These are phyloP conservation scores for Lethenteron reissneri DNA, from an alignment of 2,113 vertebrate genomes.

Conservation along the genomic window DNA sequence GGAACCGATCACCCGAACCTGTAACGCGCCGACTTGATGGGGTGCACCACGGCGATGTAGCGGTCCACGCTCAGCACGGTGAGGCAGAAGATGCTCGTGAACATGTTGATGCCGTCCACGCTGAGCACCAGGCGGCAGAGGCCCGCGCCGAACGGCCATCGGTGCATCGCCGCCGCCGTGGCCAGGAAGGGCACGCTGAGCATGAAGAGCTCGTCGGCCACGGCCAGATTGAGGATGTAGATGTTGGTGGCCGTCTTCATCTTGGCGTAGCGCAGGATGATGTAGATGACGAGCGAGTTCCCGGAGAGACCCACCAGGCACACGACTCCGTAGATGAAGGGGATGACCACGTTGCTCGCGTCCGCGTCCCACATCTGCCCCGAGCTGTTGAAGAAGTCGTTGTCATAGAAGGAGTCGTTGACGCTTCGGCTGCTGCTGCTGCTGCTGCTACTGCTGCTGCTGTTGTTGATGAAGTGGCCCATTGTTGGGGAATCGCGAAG, in stretches of 20 bases:
- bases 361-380: slow-evolving; percentile 21
- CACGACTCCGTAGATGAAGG: slow-evolving; percentile 62
- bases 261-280: slow-evolving; percentile 54
- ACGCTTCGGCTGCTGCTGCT: too few species aligned
- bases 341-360: slow-evolving; percentile 57
- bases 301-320: slow-evolving; percentile 58
- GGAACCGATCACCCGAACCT: not conserved
- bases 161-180: slow-evolving; percentile 63
- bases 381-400: too few species aligned
- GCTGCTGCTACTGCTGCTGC: too few species aligned
- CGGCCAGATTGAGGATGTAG: slow-evolving; percentile 83
- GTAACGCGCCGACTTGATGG: slow-evolving; percentile 59
- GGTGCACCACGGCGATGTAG: slow-evolving; percentile 85
- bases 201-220: slow-evolving; percentile 72
- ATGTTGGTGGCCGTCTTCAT: slow-evolving; percentile 99
- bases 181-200: slow-evolving; percentile 94
- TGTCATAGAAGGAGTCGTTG: too few species aligned
- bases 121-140: slow-evolving; percentile 84
- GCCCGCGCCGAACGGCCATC: slow-evolving; percentile 80
- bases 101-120: slow-evolving; percentile 98
- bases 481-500: too few species aligned
- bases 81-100: slow-evolving; percentile 83
- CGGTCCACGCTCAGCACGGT: slow-evolving; percentile 98
- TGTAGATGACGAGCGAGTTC: slow-evolving; percentile 46
- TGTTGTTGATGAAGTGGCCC: too few species aligned